These are phyloP conservation scores for Pantherophis guttatus DNA, from an alignment of 2,113 vertebrate species.

Conservation along the genomic window DNA sequence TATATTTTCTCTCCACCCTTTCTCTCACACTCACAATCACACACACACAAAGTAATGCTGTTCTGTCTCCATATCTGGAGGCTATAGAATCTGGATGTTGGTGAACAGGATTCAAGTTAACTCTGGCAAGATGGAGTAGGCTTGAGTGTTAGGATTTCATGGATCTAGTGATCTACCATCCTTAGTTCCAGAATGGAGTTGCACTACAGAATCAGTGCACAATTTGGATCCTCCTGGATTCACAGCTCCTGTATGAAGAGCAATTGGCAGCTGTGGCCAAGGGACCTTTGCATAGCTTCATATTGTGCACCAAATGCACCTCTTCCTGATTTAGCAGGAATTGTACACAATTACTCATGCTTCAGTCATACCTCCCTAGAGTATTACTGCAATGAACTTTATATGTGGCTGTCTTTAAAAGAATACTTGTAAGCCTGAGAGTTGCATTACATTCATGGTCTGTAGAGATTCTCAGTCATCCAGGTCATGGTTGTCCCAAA, in stretches of 20 bases:
- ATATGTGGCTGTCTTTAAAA: not conserved
- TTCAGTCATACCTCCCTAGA: not conserved
- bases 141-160: not conserved
- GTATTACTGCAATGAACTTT: not conserved
- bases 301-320: not conserved
- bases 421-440: not conserved
- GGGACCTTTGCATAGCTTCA: not conserved
- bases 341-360: not conserved
- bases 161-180: not conserved
- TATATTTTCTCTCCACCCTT: no score
- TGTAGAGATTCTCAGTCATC: no score
- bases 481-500: no score
- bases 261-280: no score
- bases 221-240: no score
- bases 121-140: not conserved
- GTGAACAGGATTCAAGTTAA: not conserved
- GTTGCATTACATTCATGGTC: not conserved
- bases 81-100: not conserved
- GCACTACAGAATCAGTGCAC: not conserved
- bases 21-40: no score
- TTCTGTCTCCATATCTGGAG: not conserved
- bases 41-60: not conserved
- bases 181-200: not conserved
- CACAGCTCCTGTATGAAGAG: no score
- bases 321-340: not conserved